These are phyloP conservation scores for Orthonychiurus folsomi DNA, from an alignment of 2,888 invertebrate species.

Conservation along the genomic window DNA sequence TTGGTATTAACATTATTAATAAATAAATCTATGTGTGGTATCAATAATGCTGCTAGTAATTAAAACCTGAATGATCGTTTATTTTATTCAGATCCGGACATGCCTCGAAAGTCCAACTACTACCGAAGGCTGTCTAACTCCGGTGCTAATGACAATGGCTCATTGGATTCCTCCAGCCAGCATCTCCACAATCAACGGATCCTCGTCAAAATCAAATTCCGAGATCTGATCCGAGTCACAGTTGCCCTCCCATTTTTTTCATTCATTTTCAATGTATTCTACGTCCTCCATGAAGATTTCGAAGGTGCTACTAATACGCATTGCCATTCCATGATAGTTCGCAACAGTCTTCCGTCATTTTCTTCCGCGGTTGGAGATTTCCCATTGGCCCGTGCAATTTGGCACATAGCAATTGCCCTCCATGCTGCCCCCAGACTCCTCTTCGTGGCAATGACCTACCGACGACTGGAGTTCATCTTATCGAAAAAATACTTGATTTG, in stretches of 20 bases:
- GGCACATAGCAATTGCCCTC: conserved; percentile 5
- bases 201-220: conserved; percentile 1
- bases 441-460: conserved; percentile 9
- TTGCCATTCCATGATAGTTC: neutral
- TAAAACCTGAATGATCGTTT: too few relatives aligned
- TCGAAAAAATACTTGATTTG: neutral
- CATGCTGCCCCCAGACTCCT: conserved; percentile 14
- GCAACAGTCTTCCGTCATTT: conserved; percentile 9
- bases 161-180: too few relatives aligned
- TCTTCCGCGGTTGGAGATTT: conserved; percentile 6
- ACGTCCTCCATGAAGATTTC: conserved; percentile 11
- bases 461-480: neutral
- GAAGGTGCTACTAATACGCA: conserved; percentile 7
- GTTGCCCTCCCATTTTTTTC: conserved; percentile 4
- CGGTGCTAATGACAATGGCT: neutral
- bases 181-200: neutral
- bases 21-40: too few relatives aligned
- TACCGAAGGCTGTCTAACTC: neutral
- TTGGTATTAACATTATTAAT: too few relatives aligned
- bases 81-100: too few relatives aligned
- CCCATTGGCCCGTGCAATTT: neutral
- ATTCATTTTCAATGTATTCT: conserved; percentile 11
- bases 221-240: conserved; percentile 8
- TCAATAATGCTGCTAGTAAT: too few relatives aligned
- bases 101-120: neutral